Base-by-base conservation (phyloP, 1,140 invertebrate species). In the Drosophila quadrilineata region DNA sequence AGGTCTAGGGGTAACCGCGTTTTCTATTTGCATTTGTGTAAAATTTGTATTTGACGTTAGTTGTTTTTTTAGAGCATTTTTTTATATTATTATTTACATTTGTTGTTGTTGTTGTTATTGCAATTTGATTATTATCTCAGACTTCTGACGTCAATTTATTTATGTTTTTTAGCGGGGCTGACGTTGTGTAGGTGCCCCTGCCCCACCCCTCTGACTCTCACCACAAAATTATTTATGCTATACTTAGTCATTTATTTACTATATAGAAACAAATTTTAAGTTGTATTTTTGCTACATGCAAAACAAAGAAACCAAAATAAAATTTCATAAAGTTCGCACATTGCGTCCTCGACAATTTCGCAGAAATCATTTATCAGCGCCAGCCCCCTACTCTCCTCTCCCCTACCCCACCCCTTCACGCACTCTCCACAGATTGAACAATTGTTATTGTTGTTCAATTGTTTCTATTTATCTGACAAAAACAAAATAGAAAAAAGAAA, bases 331-430 rank as follows among this genome's bases (percentile, higher is more conserved):
- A 52, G 45, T 54, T 76, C 35, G 65, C 77, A 41, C 63, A 67
- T 67, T 66, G 59, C 22, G 65, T 59, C 77, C 79, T 77, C 70
- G 73, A 70, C 60, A 71, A 54, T 53, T 84, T 84, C 79, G 77
- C 53, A 41, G 77, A 84, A 84, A 67, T 85, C 62, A 84, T 84
- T 84, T 84, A 84, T 84, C 77, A 85, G 60, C 45, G 57, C 52
- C 54, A 50, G 57, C 52, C 54, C 29, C 48, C 53, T 31, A 46
- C n/a, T n/a, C n/a, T n/a, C n/a, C n/a, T n/a, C n/a, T n/a, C n/a
- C n/a, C n/a, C n/a, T n/a, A n/a, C n/a, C n/a, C n/a, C n/a, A n/a
- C n/a, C n/a, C n/a, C n/a, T n/a, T n/a, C n/a, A n/a, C n/a, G n/a
- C n/a, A n/a, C n/a, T n/a, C n/a, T n/a, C n/a, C n/a, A n/a, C n/a